phyloP scores from a whole-genome alignment of 2,888 invertebrate genomes.

The Monopis laevigella region DNA sequence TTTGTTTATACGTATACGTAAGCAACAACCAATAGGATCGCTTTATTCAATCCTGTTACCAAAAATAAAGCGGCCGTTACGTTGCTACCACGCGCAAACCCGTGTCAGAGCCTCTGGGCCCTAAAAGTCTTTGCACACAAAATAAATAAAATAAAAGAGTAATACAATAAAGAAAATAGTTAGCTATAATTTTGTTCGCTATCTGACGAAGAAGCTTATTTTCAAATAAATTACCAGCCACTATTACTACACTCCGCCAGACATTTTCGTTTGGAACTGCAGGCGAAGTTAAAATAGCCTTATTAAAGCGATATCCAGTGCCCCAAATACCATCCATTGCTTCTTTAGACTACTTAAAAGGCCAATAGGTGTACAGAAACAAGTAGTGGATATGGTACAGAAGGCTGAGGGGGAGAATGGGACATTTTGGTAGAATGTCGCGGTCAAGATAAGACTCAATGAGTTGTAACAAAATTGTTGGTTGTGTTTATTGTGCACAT shows the following conservation, averaged over 20 bases:
- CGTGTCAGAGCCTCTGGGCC: too few species aligned
- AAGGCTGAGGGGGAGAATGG: background rate
- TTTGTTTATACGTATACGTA: too few species aligned
- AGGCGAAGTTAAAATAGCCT: conserved; percentile 1
- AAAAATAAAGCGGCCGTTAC: too few species aligned
- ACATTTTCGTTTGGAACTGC: conserved; percentile 6
- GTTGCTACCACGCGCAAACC: too few species aligned
- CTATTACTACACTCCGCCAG: conserved; percentile 4
- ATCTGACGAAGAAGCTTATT: conserved; percentile 4
- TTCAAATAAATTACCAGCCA: conserved; percentile 9
- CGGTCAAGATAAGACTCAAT: conserved; percentile 42
- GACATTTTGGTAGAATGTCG: conserved; percentile 16
- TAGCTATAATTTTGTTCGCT: conserved; percentile 1
- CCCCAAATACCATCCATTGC: background rate
- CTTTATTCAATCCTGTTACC: too few species aligned
- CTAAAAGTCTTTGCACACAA: too few species aligned
- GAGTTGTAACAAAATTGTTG: conserved; percentile 45
- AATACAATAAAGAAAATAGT: too few species aligned
- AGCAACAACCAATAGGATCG: too few species aligned
- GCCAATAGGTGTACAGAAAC: background rate
- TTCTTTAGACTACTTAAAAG: background rate
- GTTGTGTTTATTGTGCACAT: conserved; percentile 36
- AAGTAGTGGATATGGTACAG: conserved; percentile 4
- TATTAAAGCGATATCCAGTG: background rate
- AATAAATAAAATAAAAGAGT: too few species aligned